Evolutionary conservation across 2,888 invertebrate genomes (phyloP).

Genomic region (Ochlodes sylvanus): DNA sequence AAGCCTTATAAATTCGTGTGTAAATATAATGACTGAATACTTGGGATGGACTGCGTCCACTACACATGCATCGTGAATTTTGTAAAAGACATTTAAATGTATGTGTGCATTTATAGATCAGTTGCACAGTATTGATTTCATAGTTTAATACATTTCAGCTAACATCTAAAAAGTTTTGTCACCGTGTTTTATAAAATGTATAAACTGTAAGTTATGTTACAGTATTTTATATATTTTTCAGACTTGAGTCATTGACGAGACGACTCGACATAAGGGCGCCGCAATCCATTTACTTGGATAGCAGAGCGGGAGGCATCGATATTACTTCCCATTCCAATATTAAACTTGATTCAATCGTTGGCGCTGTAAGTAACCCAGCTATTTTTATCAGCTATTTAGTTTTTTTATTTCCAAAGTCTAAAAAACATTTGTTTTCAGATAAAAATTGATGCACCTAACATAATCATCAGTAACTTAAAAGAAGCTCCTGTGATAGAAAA

Average conservation of each 20-base stretch:
- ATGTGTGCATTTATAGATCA: too few relatives aligned
- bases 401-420: too few relatives aligned
- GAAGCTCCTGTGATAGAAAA: slow-evolving; percentile 73
- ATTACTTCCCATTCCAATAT: slow-evolving; percentile 90
- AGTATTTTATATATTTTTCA: slow-evolving; percentile 58
- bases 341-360: slow-evolving; percentile 89
- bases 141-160: too few relatives aligned
- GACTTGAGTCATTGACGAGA: slow-evolving; percentile 93
- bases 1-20: too few relatives aligned
- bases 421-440: slow-evolving; percentile 75
- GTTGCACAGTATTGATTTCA: too few relatives aligned
- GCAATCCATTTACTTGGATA: slow-evolving; percentile 89
- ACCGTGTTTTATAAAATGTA: too few relatives aligned
- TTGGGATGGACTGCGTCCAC: too few relatives aligned
- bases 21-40: too few relatives aligned
- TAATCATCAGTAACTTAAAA: slow-evolving; percentile 85
- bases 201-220: too few relatives aligned
- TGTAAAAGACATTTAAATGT: too few relatives aligned
- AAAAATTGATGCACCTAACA: slow-evolving; percentile 86
- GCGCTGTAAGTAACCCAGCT: slow-evolving; percentile 77
- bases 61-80: background rate
- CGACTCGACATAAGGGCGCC: slow-evolving; percentile 89
- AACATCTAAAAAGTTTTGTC: too few relatives aligned
- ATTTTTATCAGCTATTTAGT: too few relatives aligned
- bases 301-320: slow-evolving; percentile 91